Percentiles rank a stretch among this genome's conserved stretches.
Evolutionary conservation across 92 coral and sea anemone genomes (phyloP).

Genomic region (Epizoanthus illoricatus): DNA sequence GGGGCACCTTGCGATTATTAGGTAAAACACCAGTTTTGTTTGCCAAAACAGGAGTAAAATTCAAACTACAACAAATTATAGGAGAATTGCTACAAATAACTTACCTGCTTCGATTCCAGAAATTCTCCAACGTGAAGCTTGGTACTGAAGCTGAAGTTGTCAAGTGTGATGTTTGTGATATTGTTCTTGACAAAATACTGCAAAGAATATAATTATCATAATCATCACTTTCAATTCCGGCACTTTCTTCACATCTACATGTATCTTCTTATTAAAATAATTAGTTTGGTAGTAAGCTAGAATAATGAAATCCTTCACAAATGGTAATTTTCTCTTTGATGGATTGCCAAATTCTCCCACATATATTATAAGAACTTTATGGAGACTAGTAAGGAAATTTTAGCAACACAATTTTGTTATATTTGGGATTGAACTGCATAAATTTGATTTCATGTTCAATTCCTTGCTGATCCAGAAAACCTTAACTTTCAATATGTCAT

Average conservation of each 20-base stretch:
- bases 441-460: no score
- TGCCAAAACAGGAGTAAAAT: background rate
- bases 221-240: background rate
- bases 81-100: background rate
- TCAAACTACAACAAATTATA: background rate
- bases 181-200: constrained; percentile 86
- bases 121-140: constrained; percentile 95
- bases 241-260: background rate
- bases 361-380: no score
- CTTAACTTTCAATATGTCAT: no score
- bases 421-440: no score
- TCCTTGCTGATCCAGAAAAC: no score
- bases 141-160: constrained; percentile 95
- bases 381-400: no score
- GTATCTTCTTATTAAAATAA: background rate
- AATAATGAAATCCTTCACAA: background rate
- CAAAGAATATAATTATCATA: background rate
- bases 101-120: constrained; percentile 90
- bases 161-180: constrained; percentile 71
- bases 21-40: no score
- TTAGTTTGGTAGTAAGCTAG: no score
- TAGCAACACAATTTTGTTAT: no score
- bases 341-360: background rate
- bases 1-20: no score
- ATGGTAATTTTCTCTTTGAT: background rate